Base-by-base conservation (phyloP, 2,797 vertebrate genomes). In the Ateles fusciceps region DNA sequence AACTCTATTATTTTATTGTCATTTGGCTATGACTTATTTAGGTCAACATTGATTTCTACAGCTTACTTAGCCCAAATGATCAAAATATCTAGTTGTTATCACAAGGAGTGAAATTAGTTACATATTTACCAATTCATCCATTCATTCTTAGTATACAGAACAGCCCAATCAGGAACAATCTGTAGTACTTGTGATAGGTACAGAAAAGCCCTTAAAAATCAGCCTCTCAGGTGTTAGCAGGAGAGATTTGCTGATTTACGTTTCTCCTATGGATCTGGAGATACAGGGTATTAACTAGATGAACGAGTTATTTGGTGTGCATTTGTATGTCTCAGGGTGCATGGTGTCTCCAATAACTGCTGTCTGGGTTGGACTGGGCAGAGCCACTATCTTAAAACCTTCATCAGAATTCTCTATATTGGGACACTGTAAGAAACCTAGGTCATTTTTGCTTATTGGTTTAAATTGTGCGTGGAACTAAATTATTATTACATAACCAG, bases 401-500 rank as follows among this genome's bases (percentile, higher is more conserved):
- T 92, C 21, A 48, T 59, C 50, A 89, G 68, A 97, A 92, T 92
- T 76, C 33, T 14, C 39, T 72, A 2, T 79, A 76, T 61, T 42
- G 30, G 92, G 46, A 33, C 28, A 85, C 84, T 93, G 78, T 78
- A 78, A 78, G 64, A 90, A 75, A 78, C 55, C 33, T 61, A 84
- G 36, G 48, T 85, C 76, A 44, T 39, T 81, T 93, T 96, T 95
- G 44, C 44, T 64, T 72, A 64, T 28, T 46, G 42, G 30, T 33
- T 93, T 96, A 93, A 28, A 76, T 96, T 91, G 81, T 71, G 42
- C 52, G 39, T 33, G 80, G 30, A 85, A 64, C 61, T 93, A 93
- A 97, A 92, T 95, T 95, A 95, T 33, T 76, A 89, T 33, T 76
- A 89, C 96, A 92, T 22, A 13, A 44, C 17, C 4, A 52, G 10